Conservation (phyloP, 2,888 invertebrate species). For the Drosophila paucipuncta region DNA sequence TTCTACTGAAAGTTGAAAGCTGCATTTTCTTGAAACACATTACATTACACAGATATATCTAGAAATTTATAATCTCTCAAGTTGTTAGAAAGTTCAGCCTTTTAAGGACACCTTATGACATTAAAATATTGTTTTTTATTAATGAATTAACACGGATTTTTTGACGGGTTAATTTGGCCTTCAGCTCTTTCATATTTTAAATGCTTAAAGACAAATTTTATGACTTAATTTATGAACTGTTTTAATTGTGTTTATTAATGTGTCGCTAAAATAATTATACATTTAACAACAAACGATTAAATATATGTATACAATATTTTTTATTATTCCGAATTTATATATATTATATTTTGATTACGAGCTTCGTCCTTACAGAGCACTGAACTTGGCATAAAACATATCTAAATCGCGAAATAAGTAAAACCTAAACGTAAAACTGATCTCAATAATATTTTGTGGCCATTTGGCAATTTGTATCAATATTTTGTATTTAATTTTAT, state of each 20-base stretch:
- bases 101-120: neutral
- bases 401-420: neutral
- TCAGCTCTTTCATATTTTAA: constrained; percentile 11
- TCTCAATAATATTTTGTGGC: neutral
- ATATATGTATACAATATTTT: constrained; percentile 7
- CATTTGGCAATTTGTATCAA: neutral
- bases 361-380: constrained; percentile 1
- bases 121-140: neutral
- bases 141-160: neutral
- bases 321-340: neutral
- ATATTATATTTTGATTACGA: constrained; percentile 10
- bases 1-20: neutral
- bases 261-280: constrained; percentile 28
- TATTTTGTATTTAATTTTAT: neutral
- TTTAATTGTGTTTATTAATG: constrained; percentile 38
- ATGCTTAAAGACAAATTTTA: constrained; percentile 28
- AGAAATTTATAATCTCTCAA: neutral
- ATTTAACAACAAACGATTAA: neutral
- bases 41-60: neutral
- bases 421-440: neutral
- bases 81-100: neutral
- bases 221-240: constrained; percentile 45
- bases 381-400: neutral
- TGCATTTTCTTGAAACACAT: neutral
- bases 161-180: neutral